Conservation (phyloP, 2,113 vertebrate genomes). For the Embiotoca jacksoni region DNA sequence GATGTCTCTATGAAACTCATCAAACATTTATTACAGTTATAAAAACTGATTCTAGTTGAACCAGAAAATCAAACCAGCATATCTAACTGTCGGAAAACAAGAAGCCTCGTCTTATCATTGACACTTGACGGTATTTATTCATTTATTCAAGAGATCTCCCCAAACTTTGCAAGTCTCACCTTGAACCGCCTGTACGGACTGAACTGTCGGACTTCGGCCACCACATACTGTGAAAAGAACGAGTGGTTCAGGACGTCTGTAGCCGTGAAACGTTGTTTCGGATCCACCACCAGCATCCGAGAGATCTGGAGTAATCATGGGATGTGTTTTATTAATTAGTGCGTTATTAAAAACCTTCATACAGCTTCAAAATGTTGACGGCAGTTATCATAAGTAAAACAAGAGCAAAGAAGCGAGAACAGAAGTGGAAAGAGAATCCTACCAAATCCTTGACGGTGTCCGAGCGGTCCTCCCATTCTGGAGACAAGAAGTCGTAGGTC, state of each 20-base stretch:
- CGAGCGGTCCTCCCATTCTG: constrained; percentile 96
- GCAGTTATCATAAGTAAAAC: neutral
- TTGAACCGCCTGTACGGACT: constrained; percentile 94
- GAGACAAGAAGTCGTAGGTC: constrained; percentile 91
- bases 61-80: no score
- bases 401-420: neutral
- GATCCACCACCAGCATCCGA: constrained; percentile 91
- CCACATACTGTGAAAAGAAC: constrained; percentile 96
- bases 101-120: no score
- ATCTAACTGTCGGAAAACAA: no score
- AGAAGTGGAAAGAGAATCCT: neutral
- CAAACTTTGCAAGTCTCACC: constrained; percentile 77
- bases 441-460: constrained; percentile 98
- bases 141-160: no score
- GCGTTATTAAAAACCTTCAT: neutral
- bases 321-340: neutral
- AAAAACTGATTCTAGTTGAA: no score
- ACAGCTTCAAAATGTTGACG: neutral
- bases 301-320: constrained; percentile 86
- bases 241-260: constrained; percentile 90
- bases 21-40: no score
- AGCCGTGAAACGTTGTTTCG: constrained; percentile 87
- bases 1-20: no score
- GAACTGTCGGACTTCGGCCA: constrained; percentile 94
- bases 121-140: no score